Conservation (phyloP, 2,797 vertebrate genomes). For the Halcyon chelicuti region DNA sequence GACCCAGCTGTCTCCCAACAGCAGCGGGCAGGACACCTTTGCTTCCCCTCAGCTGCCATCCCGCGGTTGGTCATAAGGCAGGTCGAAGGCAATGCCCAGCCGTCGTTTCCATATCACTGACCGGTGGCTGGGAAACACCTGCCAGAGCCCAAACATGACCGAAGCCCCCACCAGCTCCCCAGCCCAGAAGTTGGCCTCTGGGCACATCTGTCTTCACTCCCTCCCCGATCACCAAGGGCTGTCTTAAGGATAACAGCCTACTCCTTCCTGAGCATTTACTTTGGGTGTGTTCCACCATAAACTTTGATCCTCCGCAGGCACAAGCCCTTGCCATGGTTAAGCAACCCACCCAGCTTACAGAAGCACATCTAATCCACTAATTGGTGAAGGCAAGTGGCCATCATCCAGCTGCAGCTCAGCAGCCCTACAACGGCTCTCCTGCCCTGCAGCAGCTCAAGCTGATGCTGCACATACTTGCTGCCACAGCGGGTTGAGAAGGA, state of each 20-base stretch:
- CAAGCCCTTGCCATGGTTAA: neutral
- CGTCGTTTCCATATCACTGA: rapidly evolving
- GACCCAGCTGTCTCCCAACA: neutral
- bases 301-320: neutral
- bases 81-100: neutral
- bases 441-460: neutral
- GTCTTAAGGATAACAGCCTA: neutral
- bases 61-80: neutral
- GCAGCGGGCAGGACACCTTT: neutral
- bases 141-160: neutral
- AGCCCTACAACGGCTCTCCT: neutral
- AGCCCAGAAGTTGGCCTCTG: neutral
- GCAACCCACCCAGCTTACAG: neutral
- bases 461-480: rapidly evolving
- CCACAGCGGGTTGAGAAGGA: neutral
- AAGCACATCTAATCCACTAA: neutral
- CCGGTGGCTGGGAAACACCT: neutral
- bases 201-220: neutral
- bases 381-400: rapidly evolving
- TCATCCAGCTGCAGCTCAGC: neutral
- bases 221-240: neutral
- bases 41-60: neutral
- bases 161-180: neutral
- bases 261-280: neutral
- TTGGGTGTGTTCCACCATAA: neutral